phyloP scores from a whole-genome alignment of 2,888 invertebrate species.

The Unio pictorum region DNA sequence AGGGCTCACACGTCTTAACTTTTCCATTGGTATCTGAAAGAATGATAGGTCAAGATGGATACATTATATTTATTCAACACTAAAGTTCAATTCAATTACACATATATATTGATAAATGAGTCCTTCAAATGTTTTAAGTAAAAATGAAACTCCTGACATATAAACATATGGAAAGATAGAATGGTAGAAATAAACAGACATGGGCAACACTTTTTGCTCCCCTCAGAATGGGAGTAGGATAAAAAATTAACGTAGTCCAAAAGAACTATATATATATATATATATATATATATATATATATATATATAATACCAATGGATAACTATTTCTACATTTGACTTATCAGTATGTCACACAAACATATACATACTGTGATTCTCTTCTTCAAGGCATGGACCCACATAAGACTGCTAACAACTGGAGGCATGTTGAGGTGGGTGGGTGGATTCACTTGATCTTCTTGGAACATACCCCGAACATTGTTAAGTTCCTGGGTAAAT shows the following conservation, averaged over 20 bases:
- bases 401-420: conserved; percentile 66
- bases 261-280: no score
- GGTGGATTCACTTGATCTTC: conserved; percentile 54
- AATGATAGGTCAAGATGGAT: background rate
- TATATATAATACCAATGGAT: no score
- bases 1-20: conserved; percentile 66
- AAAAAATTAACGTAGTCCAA: no score
- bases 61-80: no score
- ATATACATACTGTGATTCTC: conserved; percentile 60
- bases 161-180: no score
- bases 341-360: background rate
- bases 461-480: conserved; percentile 64
- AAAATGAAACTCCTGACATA: no score
- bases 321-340: background rate
- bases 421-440: conserved; percentile 67
- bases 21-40: conserved; percentile 66
- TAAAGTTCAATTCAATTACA: no score
- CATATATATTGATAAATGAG: no score
- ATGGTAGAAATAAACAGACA: no score
- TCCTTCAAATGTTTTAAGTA: no score
- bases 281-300: background rate
- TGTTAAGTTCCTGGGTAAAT: conserved; percentile 64
- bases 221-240: no score
- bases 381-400: conserved; percentile 67
- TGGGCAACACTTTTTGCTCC: no score